Base-by-base conservation (phyloP, 2,888 invertebrate species). In the Bhutanitis thaidina region DNA sequence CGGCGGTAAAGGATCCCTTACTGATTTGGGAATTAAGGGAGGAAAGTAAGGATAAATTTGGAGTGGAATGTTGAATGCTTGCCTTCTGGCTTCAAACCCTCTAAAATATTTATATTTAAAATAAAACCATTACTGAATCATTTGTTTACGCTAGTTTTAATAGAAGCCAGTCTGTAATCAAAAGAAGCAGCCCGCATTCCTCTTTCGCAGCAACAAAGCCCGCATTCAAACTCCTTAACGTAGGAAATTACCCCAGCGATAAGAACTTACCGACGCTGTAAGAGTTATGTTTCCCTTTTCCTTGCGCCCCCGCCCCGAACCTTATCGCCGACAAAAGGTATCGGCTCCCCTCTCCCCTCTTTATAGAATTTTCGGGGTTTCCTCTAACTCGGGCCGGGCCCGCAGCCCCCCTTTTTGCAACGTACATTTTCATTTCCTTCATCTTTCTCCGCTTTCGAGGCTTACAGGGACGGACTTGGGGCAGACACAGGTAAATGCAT, bases 351-450 rank as follows among this genome's bases (percentile, higher is more conserved):
- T 32, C 41, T 8, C 76, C 80, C 84, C 84, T 78, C 83, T 86
- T 85, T 86, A 86, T 82, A 87, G 81, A 88, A 87, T 88, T 87
- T 88, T 87, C 82, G 86, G 80, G 79, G 67, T 72, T 68, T 70
- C 71, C 69, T 62, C 67, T 60, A 62, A 65, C 74, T 59, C 68
- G 70, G 65, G 62, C 61, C 62, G 52, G 53, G 43, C 27, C 30
- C 52, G 15, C 37, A 38, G 9, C 64, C 80, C 86, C 86, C 88
- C 84, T 85, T 88, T 88, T 87, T 87, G 88, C 86, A 77, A 81
- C 83, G 88, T 85, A 87, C 88, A 86, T 86, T 88, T 88, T 89
- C 88, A 89, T 89, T 89, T 89, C 88, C 88, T 89, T 88, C 88
- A 89, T 88, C 88, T 89, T 89, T 89, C 86, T 80, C 86, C 79